Evolutionary conservation across 2,113 vertebrate species (phyloP).

Genomic region (Glareola pratincola): DNA sequence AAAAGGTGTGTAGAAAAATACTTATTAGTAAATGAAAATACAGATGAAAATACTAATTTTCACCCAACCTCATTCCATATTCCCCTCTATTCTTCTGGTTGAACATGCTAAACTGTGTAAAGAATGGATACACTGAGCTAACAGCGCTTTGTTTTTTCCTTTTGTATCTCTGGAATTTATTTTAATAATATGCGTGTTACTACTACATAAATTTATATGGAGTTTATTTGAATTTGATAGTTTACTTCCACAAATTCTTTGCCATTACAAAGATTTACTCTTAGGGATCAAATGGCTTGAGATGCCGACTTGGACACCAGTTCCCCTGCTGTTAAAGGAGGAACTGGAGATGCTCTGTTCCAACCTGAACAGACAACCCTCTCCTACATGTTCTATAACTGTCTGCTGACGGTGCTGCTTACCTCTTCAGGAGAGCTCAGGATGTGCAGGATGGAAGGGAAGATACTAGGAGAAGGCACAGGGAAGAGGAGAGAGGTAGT

Average conservation of each 20-base stretch:
- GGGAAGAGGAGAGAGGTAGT: background rate
- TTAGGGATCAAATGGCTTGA: background rate
- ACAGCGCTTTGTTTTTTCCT: background rate
- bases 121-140: background rate
- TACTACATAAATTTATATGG: background rate
- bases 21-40: background rate
- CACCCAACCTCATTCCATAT: background rate
- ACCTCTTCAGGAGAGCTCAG: background rate
- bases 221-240: background rate
- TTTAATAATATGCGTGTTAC: background rate
- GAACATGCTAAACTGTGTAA: background rate
- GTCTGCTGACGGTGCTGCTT: background rate
- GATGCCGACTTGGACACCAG: background rate
- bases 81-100: background rate
- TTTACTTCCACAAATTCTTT: background rate
- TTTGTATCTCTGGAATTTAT: background rate
- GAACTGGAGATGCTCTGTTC: background rate
- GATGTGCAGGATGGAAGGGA: background rate
- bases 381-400: background rate
- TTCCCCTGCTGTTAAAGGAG: background rate
- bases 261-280: background rate
- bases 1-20: background rate
- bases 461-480: accelerated
- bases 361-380: background rate
- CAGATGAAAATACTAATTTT: background rate